Conservation (phyloP, 2,797 vertebrate genomes). For the Taenioides sp. region DNA sequence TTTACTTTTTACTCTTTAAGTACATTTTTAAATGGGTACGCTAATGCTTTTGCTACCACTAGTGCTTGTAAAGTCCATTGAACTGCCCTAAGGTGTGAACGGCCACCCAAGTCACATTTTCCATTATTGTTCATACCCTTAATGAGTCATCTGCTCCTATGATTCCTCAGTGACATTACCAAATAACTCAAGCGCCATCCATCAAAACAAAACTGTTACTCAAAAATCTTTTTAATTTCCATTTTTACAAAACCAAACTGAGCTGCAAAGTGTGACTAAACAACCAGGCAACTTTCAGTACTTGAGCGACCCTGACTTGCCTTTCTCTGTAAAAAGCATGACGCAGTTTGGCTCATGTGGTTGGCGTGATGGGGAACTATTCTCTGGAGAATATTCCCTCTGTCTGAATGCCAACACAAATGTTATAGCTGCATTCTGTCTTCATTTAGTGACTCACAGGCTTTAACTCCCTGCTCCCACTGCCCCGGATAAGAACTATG, state of each 20-base stretch:
- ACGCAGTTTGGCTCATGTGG: constrained; percentile 5
- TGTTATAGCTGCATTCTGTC: constrained; percentile 30
- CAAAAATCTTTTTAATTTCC: neutral
- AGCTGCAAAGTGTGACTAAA: constrained; percentile 8
- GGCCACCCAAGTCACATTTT: too few species aligned
- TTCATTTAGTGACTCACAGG: constrained; percentile 37
- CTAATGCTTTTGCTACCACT: too few species aligned
- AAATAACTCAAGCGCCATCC: too few species aligned
- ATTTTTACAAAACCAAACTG: constrained; percentile 5
- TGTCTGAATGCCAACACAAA: constrained; percentile 28
- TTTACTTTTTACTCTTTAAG: too few species aligned
- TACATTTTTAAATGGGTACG: too few species aligned
- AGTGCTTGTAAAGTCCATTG: too few species aligned
- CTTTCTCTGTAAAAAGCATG: constrained; percentile 5
- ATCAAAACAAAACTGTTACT: too few species aligned
- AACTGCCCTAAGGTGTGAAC: too few species aligned
- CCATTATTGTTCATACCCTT: neutral
- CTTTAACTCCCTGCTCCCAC: constrained; percentile 30
- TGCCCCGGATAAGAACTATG: constrained; percentile 8
- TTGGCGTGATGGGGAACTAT: constrained; percentile 10
- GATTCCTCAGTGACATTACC: too few species aligned
- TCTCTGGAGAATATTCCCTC: constrained; percentile 15
- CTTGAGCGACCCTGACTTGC: constrained; percentile 4
- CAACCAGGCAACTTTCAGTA: neutral
- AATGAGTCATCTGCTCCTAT: neutral